Conservation (phyloP, 2,113 vertebrate species). For the Pterocles gutturalis region DNA sequence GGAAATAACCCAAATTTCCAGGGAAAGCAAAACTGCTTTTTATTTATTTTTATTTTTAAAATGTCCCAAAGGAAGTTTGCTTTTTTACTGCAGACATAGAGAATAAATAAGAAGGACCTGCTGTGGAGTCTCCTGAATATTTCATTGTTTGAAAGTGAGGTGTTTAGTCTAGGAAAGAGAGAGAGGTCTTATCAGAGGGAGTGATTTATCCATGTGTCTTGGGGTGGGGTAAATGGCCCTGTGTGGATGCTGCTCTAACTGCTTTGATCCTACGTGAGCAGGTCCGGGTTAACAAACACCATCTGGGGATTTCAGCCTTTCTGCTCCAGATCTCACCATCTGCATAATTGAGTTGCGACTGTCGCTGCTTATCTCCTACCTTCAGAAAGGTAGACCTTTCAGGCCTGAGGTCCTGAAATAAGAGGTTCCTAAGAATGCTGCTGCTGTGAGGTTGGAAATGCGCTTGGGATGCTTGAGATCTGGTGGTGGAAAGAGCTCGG, state of each 20-base stretch:
- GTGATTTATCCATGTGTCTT: accelerated
- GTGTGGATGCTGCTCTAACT: neutral
- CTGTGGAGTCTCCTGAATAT: neutral
- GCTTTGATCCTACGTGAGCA: neutral
- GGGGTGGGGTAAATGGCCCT: neutral
- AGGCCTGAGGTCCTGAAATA: neutral
- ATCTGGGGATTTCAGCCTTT: neutral
- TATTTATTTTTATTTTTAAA: slow-evolving; percentile 39
- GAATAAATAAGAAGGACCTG: slow-evolving; percentile 26
- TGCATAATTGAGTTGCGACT: neutral
- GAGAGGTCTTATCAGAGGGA: neutral
- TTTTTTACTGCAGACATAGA: neutral
- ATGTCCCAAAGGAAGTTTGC: neutral
- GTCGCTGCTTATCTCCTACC: neutral
- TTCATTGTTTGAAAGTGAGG: neutral
- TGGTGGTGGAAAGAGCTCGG: neutral
- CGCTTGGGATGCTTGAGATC: neutral
- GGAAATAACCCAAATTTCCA: neutral
- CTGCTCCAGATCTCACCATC: neutral
- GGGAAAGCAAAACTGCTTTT: neutral
- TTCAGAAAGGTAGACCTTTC: no score
- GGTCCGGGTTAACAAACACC: neutral
- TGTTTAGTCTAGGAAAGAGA: neutral
- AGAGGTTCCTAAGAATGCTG: neutral
- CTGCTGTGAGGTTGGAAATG: neutral